A percentile compares a stretch with the other conserved stretches of the same genome.
Evolutionary conservation across 2,888 invertebrate species (phyloP).

Genomic region (Dastarcus helophoroides): DNA sequence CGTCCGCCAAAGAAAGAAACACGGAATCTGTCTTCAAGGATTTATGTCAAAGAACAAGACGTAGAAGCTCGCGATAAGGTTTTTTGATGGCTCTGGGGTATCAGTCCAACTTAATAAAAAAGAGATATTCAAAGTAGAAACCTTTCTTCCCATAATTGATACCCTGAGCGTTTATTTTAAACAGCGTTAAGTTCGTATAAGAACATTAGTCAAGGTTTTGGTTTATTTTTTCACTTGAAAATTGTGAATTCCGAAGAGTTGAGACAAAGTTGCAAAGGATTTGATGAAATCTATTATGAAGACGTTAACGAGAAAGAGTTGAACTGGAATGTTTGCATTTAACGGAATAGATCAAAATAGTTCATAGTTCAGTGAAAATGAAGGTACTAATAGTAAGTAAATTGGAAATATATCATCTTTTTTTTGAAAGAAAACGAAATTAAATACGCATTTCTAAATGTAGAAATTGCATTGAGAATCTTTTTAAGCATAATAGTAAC

Average conservation of each 20-base stretch:
- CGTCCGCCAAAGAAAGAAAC: conserved; percentile 13
- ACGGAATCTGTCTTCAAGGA: conserved; percentile 9
- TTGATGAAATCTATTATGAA: conserved; percentile 14
- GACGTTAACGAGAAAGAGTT: conserved; percentile 16
- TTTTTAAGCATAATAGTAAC: conserved; percentile 17
- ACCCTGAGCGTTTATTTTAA: conserved; percentile 18
- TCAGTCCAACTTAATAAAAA: conserved; percentile 16
- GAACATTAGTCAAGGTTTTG: conserved; percentile 16
- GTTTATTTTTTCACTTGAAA: conserved; percentile 16
- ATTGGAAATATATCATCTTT: conserved; percentile 12
- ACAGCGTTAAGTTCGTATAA: conserved; percentile 17
- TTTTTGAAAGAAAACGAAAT: conserved; percentile 16
- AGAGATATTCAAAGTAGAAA: conserved; percentile 17
- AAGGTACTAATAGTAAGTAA: conserved; percentile 11
- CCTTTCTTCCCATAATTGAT: conserved; percentile 18
- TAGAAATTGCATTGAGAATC: conserved; percentile 22
- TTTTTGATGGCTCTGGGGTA: conserved; percentile 12
- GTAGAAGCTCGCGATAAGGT: conserved; percentile 19
- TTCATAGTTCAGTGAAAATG: conserved; percentile 11
- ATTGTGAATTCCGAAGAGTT: conserved; percentile 17
- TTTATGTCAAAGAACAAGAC: conserved; percentile 9
- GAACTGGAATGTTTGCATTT: conserved; percentile 19
- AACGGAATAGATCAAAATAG: conserved; percentile 18
- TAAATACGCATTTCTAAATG: conserved; percentile 18
- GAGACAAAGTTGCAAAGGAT: conserved; percentile 10